Percentiles rank a stretch among this genome's conserved stretches.
phyloP scores from a whole-genome alignment of 53 echinoderm and acorn worm genomes.

The Patiria pectinifera region DNA sequence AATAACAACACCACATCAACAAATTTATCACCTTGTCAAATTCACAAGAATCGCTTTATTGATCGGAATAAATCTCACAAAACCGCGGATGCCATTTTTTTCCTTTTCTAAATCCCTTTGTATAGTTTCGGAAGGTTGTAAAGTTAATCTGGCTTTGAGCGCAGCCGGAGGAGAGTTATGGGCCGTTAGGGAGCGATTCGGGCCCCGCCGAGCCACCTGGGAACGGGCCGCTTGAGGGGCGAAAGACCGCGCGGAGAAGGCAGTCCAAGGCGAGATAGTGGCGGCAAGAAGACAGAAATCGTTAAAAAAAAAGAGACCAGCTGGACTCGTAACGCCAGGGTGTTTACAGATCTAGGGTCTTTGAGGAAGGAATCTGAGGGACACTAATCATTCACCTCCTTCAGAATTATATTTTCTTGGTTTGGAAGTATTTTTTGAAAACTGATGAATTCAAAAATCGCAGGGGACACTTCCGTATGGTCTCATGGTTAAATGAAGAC shows the following conservation, averaged over 20 bases:
- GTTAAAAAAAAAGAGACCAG: neutral
- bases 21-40: constrained; percentile 40
- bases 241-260: neutral
- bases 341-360: constrained; percentile 48
- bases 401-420: neutral
- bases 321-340: constrained; percentile 18
- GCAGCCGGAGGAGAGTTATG: constrained; percentile 10
- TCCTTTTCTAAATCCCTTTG: neutral
- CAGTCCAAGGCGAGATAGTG: constrained; percentile 1
- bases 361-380: neutral
- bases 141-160: constrained; percentile 20
- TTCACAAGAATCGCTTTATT: constrained; percentile 51
- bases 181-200: constrained; percentile 40
- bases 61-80: constrained; percentile 21
- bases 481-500: no score
- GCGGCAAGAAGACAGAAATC: neutral
- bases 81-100: neutral
- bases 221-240: constrained; percentile 25
- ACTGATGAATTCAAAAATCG: neutral
- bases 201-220: neutral
- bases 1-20: neutral
- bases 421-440: neutral
- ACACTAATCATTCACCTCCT: neutral
- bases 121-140: constrained; percentile 36
- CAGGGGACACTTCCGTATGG: neutral